A percentile compares a stretch with the other conserved stretches of the same genome.
Conservation (phyloP, 2,113 vertebrate genomes). For the Hippocampus abdominalis region DNA sequence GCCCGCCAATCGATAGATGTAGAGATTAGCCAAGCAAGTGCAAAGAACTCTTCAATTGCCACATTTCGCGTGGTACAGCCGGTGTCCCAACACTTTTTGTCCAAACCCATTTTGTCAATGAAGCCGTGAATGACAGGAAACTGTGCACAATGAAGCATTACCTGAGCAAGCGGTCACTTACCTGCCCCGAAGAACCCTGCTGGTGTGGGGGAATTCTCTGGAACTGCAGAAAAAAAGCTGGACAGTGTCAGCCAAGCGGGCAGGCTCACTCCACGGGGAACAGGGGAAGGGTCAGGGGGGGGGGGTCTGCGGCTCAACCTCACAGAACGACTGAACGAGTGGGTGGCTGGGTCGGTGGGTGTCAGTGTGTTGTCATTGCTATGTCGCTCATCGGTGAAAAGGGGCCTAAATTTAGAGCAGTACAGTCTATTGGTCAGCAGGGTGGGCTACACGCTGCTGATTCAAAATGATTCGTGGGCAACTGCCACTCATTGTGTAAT, state of each 20-base stretch:
- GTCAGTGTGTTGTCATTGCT: constrained; percentile 79
- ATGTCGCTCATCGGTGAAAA: constrained; percentile 80
- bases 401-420: constrained; percentile 87
- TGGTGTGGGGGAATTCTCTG: constrained; percentile 38
- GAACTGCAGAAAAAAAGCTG: constrained; percentile 37
- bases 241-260: constrained; percentile 61
- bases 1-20: constrained; percentile 55
- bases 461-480: background rate
- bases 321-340: constrained; percentile 30
- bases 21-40: background rate
- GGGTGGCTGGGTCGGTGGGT: constrained; percentile 49
- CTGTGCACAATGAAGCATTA: background rate
- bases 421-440: constrained; percentile 22
- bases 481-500: background rate
- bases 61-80: background rate
- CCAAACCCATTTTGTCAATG: background rate
- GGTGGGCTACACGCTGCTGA: background rate
- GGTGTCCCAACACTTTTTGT: background rate
- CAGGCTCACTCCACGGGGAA: constrained; percentile 64
- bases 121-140: background rate
- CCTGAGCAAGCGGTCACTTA: constrained; percentile 48
- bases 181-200: constrained; percentile 61
- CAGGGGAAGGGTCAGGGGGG: constrained; percentile 51
- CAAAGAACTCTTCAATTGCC: background rate
- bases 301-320: constrained; percentile 27